Conservation (phyloP, 2,888 invertebrate species). For the Dryocosmus kuriphilus region DNA sequence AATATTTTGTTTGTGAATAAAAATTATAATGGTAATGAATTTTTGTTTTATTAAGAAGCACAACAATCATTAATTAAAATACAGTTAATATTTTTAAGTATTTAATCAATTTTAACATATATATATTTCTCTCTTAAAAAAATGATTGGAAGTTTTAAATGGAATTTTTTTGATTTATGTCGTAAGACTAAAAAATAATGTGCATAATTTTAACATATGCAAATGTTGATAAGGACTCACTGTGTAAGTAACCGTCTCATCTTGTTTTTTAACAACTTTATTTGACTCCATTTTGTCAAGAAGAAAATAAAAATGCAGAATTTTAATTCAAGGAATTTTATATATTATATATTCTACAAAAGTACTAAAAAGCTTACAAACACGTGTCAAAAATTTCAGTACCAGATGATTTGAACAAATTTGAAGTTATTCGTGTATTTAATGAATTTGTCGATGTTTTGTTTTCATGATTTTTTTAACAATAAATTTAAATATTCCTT, state of each 20-base stretch:
- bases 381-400: not conserved
- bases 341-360: not conserved
- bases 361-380: not conserved
- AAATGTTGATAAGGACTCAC: slow-evolving; percentile 27
- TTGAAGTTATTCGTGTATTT: slow-evolving; percentile 8
- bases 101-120: not conserved
- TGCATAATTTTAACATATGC: too few relatives aligned
- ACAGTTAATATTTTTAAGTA: not conserved
- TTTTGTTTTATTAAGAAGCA: not conserved
- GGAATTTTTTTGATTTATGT: too few relatives aligned
- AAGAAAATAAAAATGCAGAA: not conserved
- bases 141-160: too few relatives aligned
- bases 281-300: not conserved
- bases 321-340: not conserved
- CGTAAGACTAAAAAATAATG: too few relatives aligned
- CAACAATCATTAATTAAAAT: not conserved
- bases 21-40: too few relatives aligned
- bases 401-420: not conserved
- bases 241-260: slow-evolving; percentile 47
- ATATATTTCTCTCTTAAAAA: too few relatives aligned
- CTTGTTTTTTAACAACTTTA: slow-evolving; percentile 18
- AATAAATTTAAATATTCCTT: not conserved
- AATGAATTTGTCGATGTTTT: not conserved
- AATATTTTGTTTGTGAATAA: not conserved
- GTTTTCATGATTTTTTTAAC: not conserved